Conservation (phyloP, 2,797 vertebrate genomes). For the Hozukius guyotensis region DNA sequence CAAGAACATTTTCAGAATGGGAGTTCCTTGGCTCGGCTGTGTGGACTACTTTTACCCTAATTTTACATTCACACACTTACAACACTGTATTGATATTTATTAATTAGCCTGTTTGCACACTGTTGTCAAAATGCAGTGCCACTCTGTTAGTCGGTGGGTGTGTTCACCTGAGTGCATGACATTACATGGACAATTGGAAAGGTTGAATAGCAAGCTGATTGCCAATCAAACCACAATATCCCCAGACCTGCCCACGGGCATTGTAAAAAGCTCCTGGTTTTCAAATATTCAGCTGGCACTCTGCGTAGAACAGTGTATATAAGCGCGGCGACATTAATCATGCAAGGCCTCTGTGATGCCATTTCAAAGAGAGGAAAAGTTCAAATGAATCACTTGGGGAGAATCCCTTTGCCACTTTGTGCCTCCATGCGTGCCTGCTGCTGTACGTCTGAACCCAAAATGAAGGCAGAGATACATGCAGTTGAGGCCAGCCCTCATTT, state of each 20-base stretch:
- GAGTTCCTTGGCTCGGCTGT: neutral
- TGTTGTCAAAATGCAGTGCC: neutral
- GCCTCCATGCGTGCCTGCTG: slow-evolving; percentile 37
- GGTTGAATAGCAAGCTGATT: slow-evolving; percentile 52
- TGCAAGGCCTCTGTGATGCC: slow-evolving; percentile 69
- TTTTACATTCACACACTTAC: neutral
- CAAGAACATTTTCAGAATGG: neutral
- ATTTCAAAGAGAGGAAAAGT: slow-evolving; percentile 74
- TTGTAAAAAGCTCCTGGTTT: slow-evolving; percentile 45
- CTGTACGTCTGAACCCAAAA: slow-evolving; percentile 38
- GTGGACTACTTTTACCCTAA: neutral
- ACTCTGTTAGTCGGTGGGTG: neutral
- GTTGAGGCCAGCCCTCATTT: slow-evolving; percentile 42
- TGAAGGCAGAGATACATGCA: slow-evolving; percentile 36
- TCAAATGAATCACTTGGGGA: slow-evolving; percentile 71
- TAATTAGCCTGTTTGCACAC: slow-evolving; percentile 13
- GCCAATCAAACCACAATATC: slow-evolving; percentile 50
- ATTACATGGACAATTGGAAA: slow-evolving; percentile 37
- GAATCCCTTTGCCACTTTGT: slow-evolving; percentile 42
- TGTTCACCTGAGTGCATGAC: slow-evolving; percentile 24
- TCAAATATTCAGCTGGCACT: slow-evolving; percentile 51
- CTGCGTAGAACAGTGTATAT: slow-evolving; percentile 44
- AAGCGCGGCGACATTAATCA: slow-evolving; percentile 67
- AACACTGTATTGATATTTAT: slow-evolving; percentile 1
- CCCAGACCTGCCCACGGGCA: slow-evolving; percentile 22